A percentile compares a stretch with the other conserved stretches of the same genome.
Evolutionary conservation across 2,113 vertebrate genomes (phyloP).

Genomic region (Procapra przewalskii): DNA sequence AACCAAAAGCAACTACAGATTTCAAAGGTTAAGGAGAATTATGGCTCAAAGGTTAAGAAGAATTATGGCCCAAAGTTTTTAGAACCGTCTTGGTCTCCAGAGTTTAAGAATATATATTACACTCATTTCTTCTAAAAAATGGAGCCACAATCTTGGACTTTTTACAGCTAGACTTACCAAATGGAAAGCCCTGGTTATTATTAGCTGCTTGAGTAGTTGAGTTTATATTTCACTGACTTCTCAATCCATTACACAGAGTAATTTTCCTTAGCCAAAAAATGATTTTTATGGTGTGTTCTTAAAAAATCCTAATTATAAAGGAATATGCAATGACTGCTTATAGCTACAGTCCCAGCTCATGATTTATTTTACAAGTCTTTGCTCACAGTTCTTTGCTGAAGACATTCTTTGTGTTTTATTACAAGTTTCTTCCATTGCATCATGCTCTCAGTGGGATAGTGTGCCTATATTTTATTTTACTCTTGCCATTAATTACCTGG

Average conservation of each 20-base stretch:
- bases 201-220: constrained; percentile 47
- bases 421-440: constrained; percentile 81
- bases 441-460: constrained; percentile 77
- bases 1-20: background rate
- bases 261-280: constrained; percentile 69
- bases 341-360: constrained; percentile 56
- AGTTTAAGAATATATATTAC: background rate
- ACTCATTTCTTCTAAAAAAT: background rate
- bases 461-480: constrained; percentile 81
- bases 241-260: constrained; percentile 49
- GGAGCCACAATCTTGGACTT: constrained; percentile 14
- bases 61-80: background rate
- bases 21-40: constrained; percentile 1
- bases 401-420: constrained; percentile 82
- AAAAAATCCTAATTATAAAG: constrained; percentile 72
- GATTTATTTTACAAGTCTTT: constrained; percentile 83
- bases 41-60: background rate
- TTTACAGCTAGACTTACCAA: constrained; percentile 2
- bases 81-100: background rate
- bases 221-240: constrained; percentile 66
- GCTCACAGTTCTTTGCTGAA: constrained; percentile 75
- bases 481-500: constrained; percentile 82
- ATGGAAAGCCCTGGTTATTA: constrained; percentile 37
- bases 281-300: constrained; percentile 69
- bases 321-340: constrained; percentile 71